A percentile compares a stretch with the other conserved stretches of the same genome.
These are phyloP conservation scores for Phrynocephalus guinanensis DNA, from an alignment of 2,797 vertebrate species.

Conservation along the genomic window DNA sequence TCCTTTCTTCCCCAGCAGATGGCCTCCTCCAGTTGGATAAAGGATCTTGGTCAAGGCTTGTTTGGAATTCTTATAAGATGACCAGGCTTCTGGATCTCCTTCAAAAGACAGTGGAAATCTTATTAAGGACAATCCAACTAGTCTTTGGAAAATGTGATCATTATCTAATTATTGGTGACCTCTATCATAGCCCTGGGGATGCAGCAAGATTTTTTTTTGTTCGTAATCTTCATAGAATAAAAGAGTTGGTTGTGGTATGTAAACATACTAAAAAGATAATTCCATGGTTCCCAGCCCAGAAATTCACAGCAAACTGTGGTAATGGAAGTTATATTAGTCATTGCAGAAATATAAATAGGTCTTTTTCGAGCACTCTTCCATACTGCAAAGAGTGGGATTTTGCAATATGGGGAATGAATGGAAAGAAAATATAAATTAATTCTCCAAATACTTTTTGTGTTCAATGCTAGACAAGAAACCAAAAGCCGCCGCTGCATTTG, in stretches of 20 bases:
- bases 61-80: neutral
- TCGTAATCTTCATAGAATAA: conserved; percentile 13
- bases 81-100: neutral
- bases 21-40: neutral
- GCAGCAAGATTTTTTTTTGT: neutral
- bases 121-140: conserved; percentile 38
- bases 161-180: conserved; percentile 21
- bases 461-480: neutral
- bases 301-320: neutral
- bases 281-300: neutral
- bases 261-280: neutral
- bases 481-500: neutral
- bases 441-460: neutral
- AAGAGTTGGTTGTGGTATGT: neutral
- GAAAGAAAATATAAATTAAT: neutral
- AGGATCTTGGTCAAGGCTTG: neutral
- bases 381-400: neutral
- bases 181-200: neutral
- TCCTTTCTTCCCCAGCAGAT: neutral
- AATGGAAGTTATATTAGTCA: neutral
- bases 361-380: neutral
- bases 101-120: conserved; percentile 15
- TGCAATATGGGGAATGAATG: neutral
- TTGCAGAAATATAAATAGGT: neutral
- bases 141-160: conserved; percentile 13